Evolutionary conservation across 2,113 vertebrate genomes (phyloP).

Genomic region (Myrmophylax atrothorax): DNA sequence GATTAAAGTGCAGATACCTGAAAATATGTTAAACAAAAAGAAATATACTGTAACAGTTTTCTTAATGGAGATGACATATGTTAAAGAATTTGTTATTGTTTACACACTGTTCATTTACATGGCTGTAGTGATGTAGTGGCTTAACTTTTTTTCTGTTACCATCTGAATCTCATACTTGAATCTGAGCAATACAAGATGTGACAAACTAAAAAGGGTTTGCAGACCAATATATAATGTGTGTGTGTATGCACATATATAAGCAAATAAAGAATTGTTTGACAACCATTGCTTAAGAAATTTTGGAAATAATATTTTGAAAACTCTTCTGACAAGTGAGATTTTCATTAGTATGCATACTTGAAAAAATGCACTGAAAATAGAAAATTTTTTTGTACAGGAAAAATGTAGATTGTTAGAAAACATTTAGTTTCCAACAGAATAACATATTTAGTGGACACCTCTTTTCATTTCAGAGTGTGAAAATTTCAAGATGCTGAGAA

Average conservation of each 20-base stretch:
- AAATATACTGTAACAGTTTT: neutral
- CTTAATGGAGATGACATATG: neutral
- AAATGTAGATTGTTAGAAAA: neutral
- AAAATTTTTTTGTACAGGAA: neutral
- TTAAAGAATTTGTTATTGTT: neutral
- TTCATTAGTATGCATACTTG: neutral
- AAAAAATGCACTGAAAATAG: neutral
- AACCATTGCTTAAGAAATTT: neutral
- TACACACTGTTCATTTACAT: neutral
- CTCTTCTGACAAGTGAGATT: neutral
- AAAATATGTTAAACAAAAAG: constrained; percentile 36
- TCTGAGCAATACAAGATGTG: neutral
- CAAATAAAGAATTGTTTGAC: neutral
- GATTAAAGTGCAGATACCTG: constrained; percentile 99
- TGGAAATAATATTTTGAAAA: neutral
- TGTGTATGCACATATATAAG: too few species aligned
- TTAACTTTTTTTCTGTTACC: neutral
- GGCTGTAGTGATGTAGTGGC: neutral
- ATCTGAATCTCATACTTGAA: neutral
- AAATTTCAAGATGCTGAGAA: neutral
- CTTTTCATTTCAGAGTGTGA: neutral
- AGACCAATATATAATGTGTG: neutral
- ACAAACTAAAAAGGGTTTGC: neutral
- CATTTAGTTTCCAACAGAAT: neutral
- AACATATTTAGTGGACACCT: neutral